Conservation (phyloP, 2,888 invertebrate genomes). For the Rhaphigaster nebulosa region DNA sequence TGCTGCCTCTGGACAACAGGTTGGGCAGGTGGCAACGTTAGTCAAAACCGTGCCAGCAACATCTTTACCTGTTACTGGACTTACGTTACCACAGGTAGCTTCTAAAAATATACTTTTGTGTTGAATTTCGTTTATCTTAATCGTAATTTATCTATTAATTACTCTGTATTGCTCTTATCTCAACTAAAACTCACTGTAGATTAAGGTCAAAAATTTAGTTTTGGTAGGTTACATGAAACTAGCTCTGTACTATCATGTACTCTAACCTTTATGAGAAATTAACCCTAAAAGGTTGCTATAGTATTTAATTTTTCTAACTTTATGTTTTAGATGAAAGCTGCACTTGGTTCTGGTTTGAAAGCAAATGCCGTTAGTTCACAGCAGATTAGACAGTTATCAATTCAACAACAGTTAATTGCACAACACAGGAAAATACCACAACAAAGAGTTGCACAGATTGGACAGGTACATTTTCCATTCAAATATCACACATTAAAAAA, state of each 20-base stretch:
- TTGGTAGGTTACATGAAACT: neutral
- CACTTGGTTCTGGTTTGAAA: slow-evolving; percentile 69
- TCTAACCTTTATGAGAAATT: neutral
- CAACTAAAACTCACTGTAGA: neutral
- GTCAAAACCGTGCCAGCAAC: slow-evolving; percentile 74
- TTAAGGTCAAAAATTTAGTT: neutral
- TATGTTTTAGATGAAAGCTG: slow-evolving; percentile 65
- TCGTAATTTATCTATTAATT: neutral
- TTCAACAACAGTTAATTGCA: slow-evolving; percentile 69
- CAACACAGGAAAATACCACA: slow-evolving; percentile 73
- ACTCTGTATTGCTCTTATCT: neutral
- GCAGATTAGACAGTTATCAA: slow-evolving; percentile 77
- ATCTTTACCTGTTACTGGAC: slow-evolving; percentile 70
- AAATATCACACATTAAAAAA: neutral
- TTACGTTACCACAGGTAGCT: slow-evolving; percentile 70
- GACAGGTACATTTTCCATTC: slow-evolving; percentile 69
- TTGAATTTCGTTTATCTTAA: neutral
- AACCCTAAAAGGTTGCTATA: neutral
- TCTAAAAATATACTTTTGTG: neutral
- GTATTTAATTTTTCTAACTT: neutral
- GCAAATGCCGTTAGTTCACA: slow-evolving; percentile 73
- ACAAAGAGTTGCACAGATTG: slow-evolving; percentile 77
- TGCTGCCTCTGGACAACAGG: slow-evolving; percentile 67
- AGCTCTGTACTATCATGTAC: neutral
- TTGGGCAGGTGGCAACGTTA: slow-evolving; percentile 73